A percentile compares a stretch with the other conserved stretches of the same genome.
phyloP scores from a whole-genome alignment of 2,888 invertebrate genomes.

The Vesta saturnalis region DNA sequence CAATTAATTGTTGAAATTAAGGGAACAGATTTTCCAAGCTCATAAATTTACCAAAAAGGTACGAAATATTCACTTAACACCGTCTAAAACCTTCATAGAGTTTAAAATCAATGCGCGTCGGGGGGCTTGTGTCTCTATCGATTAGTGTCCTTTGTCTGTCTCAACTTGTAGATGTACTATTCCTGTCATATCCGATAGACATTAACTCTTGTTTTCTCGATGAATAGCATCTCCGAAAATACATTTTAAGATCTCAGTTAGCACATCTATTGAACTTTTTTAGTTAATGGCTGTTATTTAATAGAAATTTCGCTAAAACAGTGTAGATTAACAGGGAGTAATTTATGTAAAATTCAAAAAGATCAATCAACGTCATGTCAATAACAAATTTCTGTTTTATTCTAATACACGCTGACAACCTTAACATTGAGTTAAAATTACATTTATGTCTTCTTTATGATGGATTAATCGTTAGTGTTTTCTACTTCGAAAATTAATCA shows the following conservation, averaged over 20 bases:
- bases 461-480: background rate
- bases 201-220: constrained; percentile 31
- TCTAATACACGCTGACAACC: background rate
- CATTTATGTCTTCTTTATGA: background rate
- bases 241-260: background rate
- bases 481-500: background rate
- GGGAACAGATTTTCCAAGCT: background rate
- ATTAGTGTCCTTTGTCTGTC: constrained; percentile 48
- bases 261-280: background rate
- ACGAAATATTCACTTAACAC: constrained; percentile 37
- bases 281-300: background rate
- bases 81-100: constrained; percentile 42
- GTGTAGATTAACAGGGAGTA: no score
- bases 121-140: constrained; percentile 47
- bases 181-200: constrained; percentile 39
- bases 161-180: constrained; percentile 41
- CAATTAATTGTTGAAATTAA: constrained; percentile 5
- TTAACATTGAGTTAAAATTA: background rate
- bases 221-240: background rate
- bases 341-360: no score
- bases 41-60: constrained; percentile 12
- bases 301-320: no score
- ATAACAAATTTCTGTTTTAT: background rate
- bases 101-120: constrained; percentile 49
- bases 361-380: constrained; percentile 4